Evolutionary conservation across 2,888 invertebrate genomes (phyloP), one percentile per base, ranked within the genome.

Genomic region (Druceiella hillmani): DNA sequence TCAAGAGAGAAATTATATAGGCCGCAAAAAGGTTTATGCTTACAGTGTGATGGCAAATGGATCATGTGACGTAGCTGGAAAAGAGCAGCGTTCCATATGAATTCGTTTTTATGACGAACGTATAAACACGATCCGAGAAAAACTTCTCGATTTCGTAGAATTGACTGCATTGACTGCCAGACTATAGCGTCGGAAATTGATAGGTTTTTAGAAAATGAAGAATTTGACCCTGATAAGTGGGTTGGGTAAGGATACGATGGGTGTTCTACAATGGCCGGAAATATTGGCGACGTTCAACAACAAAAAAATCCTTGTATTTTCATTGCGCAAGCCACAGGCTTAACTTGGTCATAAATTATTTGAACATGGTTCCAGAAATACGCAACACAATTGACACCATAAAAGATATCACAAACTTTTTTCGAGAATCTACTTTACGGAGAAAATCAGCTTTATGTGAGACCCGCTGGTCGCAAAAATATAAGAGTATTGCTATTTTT

Each of bases 21-120:
- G 29, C n/a, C 36, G 17, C 29, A 31, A 25, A 31, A 17, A 38
- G 30, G 42, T 38, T 30, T 38, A 29, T 26, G 45, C 42, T 25
- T 51, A 43, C 41, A 44, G 44, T 33, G 40, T 52, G 29, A 38
- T 50, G 40, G 52, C 50, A 31, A 52, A 55, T 46, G 52, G 53
- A 45, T 52, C 50, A 38, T 45, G 47, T 33, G 52, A 51, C 38
- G 47, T 52, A 26, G 44, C 50, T 42, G 52, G 53, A 15, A 47
- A 40, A 40, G 47, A 55, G 44, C 53, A 51, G 45, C 45, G 54
- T 31, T 54, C 54, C 26, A 50, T 55, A 36, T 52, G 52, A 36
- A 36, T 43, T 29, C n/a, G n/a, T 38, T 42, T 39, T 43, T 45
- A 35, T 41, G 40, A 47, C 27, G 35, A 33, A 33, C 24, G 24